Conservation (phyloP, 2,888 invertebrate species). For the Acanthacorydalis orientalis region DNA sequence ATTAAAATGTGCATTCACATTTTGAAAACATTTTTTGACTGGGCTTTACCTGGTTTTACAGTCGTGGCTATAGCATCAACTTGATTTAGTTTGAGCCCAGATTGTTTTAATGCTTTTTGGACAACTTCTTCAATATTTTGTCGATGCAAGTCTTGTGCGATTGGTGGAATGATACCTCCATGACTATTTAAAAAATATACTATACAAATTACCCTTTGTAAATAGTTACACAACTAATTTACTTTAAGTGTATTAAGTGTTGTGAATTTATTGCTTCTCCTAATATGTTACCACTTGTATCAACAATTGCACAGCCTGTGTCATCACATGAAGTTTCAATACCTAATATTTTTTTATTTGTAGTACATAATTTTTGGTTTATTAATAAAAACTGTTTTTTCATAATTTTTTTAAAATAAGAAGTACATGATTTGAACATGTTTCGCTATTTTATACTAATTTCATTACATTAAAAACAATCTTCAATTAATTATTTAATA, state of each 20-base stretch:
- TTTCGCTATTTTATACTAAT: no score
- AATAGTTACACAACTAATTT: slow-evolving; percentile 13
- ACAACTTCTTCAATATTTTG: slow-evolving; percentile 61
- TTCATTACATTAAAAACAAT: no score
- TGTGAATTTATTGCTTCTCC: slow-evolving; percentile 76
- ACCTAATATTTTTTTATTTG: slow-evolving; percentile 44
- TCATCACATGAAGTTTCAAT: slow-evolving; percentile 98
- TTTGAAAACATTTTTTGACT: not conserved
- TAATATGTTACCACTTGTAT: slow-evolving; percentile 48
- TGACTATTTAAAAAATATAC: slow-evolving; percentile 28
- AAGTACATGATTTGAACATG: no score
- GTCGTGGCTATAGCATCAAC: slow-evolving; percentile 83
- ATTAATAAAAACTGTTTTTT: no score
- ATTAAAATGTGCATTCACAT: not conserved
- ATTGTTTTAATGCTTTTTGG: slow-evolving; percentile 40
- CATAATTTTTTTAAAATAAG: no score
- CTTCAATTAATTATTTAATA: no score
- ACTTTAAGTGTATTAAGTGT: slow-evolving; percentile 56
- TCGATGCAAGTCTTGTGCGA: slow-evolving; percentile 69
- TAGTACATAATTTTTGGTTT: no score
- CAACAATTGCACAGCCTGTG: slow-evolving; percentile 81
- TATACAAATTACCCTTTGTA: not conserved
- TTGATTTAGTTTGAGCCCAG: slow-evolving; percentile 41
- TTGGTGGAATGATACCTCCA: slow-evolving; percentile 80
- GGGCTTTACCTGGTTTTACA: slow-evolving; percentile 52